These are phyloP conservation scores for Pachypeltis micranthus DNA, from an alignment of 1,140 invertebrate species.

Conservation along the genomic window DNA sequence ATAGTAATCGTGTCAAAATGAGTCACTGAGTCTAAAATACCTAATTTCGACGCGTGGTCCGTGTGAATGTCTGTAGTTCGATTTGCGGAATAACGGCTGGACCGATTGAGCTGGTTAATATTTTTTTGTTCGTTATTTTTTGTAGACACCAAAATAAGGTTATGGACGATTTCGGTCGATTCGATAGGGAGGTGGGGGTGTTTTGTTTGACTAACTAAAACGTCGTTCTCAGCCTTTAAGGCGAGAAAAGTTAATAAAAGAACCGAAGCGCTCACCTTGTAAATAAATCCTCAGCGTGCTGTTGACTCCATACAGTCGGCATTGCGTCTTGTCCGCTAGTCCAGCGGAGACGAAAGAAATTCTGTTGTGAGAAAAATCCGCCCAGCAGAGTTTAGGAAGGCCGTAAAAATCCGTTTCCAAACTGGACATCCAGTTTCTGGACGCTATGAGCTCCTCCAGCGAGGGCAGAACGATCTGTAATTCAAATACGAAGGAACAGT, in stretches of 20 bases:
- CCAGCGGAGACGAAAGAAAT: conserved; percentile 56
- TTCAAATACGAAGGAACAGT: too few species aligned
- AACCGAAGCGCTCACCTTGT: conserved; percentile 52
- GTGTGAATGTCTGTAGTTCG: too few species aligned
- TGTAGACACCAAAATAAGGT: too few species aligned
- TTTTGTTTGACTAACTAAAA: not conserved
- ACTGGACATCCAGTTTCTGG: conserved; percentile 54
- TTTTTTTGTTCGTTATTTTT: too few species aligned
- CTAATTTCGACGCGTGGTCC: too few species aligned
- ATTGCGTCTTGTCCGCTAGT: conserved; percentile 61
- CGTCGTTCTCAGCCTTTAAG: not conserved
- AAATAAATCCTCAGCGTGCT: conserved; percentile 63
- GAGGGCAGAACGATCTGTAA: conserved; percentile 61
- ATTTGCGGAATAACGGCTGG: too few species aligned
- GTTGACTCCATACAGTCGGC: conserved; percentile 58
- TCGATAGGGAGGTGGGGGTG: not conserved
- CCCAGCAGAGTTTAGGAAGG: conserved; percentile 59
- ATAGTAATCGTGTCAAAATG: too few species aligned
- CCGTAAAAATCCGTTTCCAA: conserved; percentile 67
- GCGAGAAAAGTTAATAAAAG: too few species aligned
- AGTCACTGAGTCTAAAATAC: not conserved
- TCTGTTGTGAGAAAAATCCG: conserved; percentile 61
- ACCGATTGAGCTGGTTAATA: too few species aligned
- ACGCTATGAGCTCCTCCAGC: conserved; percentile 58
- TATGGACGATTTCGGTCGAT: too few species aligned